Base-by-base conservation (phyloP, 1,140 invertebrate species). In the Leguminivora glycinivorella region DNA sequence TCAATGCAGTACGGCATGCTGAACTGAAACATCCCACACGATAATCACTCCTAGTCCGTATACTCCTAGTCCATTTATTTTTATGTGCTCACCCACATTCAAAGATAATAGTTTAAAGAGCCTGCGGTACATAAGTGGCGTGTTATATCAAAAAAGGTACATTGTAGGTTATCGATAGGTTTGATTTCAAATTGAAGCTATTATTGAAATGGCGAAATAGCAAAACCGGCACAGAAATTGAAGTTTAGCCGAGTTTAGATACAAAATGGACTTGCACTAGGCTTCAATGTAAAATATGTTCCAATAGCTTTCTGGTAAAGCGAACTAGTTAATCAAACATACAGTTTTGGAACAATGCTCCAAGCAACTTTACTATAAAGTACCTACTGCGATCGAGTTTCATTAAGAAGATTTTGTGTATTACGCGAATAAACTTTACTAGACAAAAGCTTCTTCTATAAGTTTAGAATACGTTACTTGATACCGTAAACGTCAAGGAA, bases 251-350 rank as follows among this genome's bases (percentile, higher is more conserved):
- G 12, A 63, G n/a, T n/a, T 43, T n/a, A 43, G 40, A n/a, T 43
- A 43, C 14, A 43, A 43, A 43, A 12, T n/a, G n/a, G 14, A 6
- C n/a, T 6, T 5, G 40, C 14, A 17, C n/a, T 1, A 26, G 29
- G 29, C 58, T 31, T 25, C n/a, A n/a, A 63, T 31, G 58, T 29
- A n/a, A 26, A 26, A n/a, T n/a, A n/a, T 7, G n/a, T 63, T 63
- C 29, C 58, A 10, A 25, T 31, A 29, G 4, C 24, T 25, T 40
- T 60, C 56, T 26, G 1, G 56, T 24, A 29, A 60, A 29, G 56
- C 56, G 10, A 29, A 60, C 26, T 14, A 29, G 24, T 29, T 26
- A 60, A 29, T n/a, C 6, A 29, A 60, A 60, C 1, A 47, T 17
- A 47, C 43, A 47, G 12, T 47, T 47, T 4, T 12, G 17, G 4